Conservation (phyloP, 1,140 invertebrate genomes). For the Drosophila erecta region DNA sequence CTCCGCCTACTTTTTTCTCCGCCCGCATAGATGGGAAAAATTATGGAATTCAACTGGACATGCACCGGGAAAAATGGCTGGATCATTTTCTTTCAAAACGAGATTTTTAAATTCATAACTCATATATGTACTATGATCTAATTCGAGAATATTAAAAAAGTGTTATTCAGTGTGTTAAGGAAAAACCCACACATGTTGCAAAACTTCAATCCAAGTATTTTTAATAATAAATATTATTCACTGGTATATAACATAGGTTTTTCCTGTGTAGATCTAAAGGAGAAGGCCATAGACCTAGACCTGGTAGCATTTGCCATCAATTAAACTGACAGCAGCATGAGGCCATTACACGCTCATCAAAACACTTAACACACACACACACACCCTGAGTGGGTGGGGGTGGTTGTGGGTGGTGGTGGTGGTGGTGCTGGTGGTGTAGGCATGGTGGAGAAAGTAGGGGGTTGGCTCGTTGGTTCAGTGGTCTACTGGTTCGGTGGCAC, state of each 20-base stretch:
- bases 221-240: too few species aligned
- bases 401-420: neutral
- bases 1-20: neutral
- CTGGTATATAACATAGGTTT: neutral
- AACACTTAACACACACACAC: conserved; percentile 49
- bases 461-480: too few species aligned
- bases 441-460: too few species aligned
- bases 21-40: neutral
- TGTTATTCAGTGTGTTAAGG: too few species aligned
- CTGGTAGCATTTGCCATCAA: conserved; percentile 55
- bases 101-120: too few species aligned
- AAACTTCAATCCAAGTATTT: too few species aligned
- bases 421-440: neutral
- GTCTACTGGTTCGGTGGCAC: too few species aligned
- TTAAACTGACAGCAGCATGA: conserved; percentile 62
- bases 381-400: conserved; percentile 1
- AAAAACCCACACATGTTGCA: too few species aligned
- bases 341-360: conserved; percentile 73
- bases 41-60: conserved; percentile 9
- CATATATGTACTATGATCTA: too few species aligned
- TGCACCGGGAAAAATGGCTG: neutral
- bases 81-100: too few species aligned
- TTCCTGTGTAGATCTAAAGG: neutral
- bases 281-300: neutral
- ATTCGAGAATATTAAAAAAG: too few species aligned